Conservation (phyloP, 2,797 vertebrate genomes). For the Nyctalus aviator region DNA sequence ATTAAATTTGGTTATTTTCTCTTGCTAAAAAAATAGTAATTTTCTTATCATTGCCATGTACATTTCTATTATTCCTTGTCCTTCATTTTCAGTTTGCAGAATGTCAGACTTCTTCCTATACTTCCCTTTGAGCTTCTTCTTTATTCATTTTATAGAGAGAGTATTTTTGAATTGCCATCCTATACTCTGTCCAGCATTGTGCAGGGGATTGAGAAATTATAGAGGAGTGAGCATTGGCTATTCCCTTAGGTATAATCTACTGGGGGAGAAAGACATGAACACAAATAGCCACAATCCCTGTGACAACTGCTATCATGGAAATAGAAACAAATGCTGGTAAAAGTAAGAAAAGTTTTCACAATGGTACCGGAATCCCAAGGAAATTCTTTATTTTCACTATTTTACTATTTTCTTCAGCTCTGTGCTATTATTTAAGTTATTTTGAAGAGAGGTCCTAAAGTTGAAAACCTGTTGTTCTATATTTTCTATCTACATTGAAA, state of each 20-base stretch:
- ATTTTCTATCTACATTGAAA: constrained; percentile 38
- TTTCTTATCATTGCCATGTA: not conserved
- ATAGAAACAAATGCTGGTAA: not conserved
- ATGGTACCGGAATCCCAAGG: not conserved
- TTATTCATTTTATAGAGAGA: not conserved
- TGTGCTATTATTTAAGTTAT: not conserved
- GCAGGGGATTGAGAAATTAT: not conserved
- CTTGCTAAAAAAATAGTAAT: not conserved
- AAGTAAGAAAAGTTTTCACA: not conserved
- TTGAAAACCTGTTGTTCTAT: not conserved
- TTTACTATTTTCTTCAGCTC: constrained; percentile 22
- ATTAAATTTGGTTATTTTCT: no score
- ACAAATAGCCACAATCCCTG: not conserved
- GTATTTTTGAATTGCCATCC: not conserved
- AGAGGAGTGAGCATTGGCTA: not conserved
- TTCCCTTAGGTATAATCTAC: not conserved
- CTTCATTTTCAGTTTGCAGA: not conserved
- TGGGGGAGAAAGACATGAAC: not conserved
- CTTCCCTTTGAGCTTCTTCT: not conserved
- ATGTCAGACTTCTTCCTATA: not conserved
- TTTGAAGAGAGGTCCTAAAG: not conserved
- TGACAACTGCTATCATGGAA: not conserved
- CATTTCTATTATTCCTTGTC: not conserved
- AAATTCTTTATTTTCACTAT: not conserved
- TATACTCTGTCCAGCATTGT: not conserved